Conservation (phyloP, 2,113 vertebrate genomes). For the Atlantisia rogersi region DNA sequence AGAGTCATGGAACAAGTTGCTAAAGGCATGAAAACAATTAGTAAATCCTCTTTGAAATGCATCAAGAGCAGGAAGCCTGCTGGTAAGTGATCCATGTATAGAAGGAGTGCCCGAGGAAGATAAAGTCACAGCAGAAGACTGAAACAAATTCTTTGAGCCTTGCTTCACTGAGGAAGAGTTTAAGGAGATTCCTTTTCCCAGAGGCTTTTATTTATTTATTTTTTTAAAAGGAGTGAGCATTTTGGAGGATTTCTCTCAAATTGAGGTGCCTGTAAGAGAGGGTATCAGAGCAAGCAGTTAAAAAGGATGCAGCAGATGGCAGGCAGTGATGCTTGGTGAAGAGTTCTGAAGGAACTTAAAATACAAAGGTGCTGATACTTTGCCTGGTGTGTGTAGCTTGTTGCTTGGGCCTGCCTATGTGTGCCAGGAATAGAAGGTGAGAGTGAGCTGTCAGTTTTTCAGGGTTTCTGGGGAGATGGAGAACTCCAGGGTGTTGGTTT, state of each 20-base stretch:
- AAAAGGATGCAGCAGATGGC: background rate
- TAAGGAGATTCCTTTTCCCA: background rate
- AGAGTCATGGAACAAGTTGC: background rate
- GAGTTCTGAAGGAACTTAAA: background rate
- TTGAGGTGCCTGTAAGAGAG: background rate
- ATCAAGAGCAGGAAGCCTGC: conserved; percentile 32
- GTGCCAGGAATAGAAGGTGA: background rate
- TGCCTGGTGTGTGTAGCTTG: background rate
- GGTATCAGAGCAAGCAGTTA: fast-evolving
- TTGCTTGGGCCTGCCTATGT: background rate
- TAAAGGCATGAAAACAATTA: background rate
- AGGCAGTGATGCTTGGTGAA: background rate
- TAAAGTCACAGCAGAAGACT: background rate
- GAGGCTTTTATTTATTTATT: background rate
- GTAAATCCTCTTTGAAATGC: background rate
- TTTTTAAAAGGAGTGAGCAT: background rate
- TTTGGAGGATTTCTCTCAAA: background rate
- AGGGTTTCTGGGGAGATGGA: background rate
- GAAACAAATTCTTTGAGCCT: background rate
- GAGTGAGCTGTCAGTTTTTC: background rate
- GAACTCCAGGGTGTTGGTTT: background rate
- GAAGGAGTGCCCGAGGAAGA: conserved; percentile 17
- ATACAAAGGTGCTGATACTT: background rate
- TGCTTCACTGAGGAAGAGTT: background rate
- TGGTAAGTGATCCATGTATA: background rate